A percentile compares a stretch with the other conserved stretches of the same genome.
phyloP scores from a whole-genome alignment of 2,797 vertebrate species.

The Manis crassicaudata region DNA sequence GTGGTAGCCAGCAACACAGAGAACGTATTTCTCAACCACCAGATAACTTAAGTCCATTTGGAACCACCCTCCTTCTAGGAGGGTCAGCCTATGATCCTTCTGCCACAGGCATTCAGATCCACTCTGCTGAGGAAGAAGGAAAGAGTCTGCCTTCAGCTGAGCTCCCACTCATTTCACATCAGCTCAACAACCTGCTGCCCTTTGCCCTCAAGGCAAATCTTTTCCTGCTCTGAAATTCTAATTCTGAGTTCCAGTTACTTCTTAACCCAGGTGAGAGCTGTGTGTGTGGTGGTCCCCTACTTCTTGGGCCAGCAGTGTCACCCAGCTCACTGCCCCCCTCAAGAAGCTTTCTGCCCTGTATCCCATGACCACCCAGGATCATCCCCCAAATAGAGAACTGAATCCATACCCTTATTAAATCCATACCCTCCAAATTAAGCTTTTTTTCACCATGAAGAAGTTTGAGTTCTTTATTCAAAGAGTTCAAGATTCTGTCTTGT shows the following conservation, averaged over 20 bases:
- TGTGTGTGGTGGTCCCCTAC: too few species aligned
- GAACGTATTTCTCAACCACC: neutral
- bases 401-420: neutral
- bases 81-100: neutral
- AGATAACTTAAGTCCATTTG: conserved; percentile 23
- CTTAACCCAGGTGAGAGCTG: neutral
- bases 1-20: conserved; percentile 47
- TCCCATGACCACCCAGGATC: neutral
- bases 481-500: neutral
- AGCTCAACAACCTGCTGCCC: neutral
- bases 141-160: neutral
- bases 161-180: neutral
- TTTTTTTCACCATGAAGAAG: neutral
- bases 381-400: neutral
- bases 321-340: neutral
- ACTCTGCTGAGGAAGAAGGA: neutral
- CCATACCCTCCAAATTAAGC: neutral
- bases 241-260: neutral
- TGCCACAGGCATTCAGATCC: neutral
- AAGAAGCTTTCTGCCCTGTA: neutral
- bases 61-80: neutral
- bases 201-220: neutral
- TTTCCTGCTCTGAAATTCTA: neutral
- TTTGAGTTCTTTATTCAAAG: conserved; percentile 5
- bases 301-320: neutral